Percentiles rank a stretch among this genome's conserved stretches.
These are phyloP conservation scores for Leuciscus waleckii DNA, from an alignment of 2,797 vertebrate genomes.

Conservation along the genomic window DNA sequence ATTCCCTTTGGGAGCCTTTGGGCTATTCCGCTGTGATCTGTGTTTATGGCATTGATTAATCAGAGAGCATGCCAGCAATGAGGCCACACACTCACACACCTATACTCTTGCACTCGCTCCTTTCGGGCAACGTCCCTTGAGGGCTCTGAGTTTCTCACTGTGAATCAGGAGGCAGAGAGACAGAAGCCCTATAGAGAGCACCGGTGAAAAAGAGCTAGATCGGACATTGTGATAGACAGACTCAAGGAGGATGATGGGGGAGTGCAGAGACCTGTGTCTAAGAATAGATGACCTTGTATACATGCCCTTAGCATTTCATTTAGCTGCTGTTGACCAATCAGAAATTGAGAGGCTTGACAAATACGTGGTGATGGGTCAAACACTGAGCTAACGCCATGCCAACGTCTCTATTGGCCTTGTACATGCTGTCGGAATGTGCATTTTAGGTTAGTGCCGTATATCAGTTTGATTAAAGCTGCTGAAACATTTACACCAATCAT, in stretches of 20 bases:
- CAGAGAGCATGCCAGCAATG: constrained; percentile 46
- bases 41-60: constrained; percentile 58
- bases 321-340: constrained; percentile 2
- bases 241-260: background rate
- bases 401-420: background rate
- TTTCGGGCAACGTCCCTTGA: constrained; percentile 23
- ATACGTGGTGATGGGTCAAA: background rate
- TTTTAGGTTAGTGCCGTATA: constrained; percentile 21
- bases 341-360: constrained; percentile 5
- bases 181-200: background rate
- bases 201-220: constrained; percentile 1
- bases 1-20: constrained; percentile 27
- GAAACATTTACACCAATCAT: constrained; percentile 44
- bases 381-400: background rate
- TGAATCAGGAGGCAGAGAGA: constrained; percentile 44
- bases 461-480: constrained; percentile 40
- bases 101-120: constrained; percentile 20
- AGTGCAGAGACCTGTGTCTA: background rate
- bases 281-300: constrained; percentile 33
- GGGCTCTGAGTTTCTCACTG: constrained; percentile 44
- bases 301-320: constrained; percentile 9
- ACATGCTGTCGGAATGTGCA: background rate
- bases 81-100: constrained; percentile 45
- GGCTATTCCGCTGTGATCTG: constrained; percentile 40
- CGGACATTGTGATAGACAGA: constrained; percentile 28